These are phyloP conservation scores for Hirtodrosophila cameraria DNA, from an alignment of 2,888 invertebrate genomes.

Conservation along the genomic window DNA sequence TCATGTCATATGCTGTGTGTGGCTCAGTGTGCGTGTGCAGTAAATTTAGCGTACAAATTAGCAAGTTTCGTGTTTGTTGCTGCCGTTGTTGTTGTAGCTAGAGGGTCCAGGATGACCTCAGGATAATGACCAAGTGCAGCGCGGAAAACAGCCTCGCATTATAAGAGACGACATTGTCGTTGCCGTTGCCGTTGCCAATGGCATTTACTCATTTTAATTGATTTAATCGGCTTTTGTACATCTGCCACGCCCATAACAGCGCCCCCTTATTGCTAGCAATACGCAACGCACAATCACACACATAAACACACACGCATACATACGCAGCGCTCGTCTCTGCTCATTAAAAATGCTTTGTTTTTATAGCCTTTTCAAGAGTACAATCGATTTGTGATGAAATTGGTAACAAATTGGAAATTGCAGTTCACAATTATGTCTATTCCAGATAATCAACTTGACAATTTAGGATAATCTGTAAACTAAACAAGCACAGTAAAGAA, in stretches of 20 bases:
- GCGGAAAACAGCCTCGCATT: slow-evolving; percentile 55
- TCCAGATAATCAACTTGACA: too few relatives aligned
- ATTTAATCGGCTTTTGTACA: slow-evolving; percentile 70
- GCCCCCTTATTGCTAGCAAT: not conserved
- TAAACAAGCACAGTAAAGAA: too few relatives aligned
- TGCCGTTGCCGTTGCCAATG: slow-evolving; percentile 47
- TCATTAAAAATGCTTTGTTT: slow-evolving; percentile 68
- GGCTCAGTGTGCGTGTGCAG: slow-evolving; percentile 5
- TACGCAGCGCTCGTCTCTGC: slow-evolving; percentile 20
- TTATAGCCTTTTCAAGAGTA: too few relatives aligned
- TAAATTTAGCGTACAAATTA: slow-evolving; percentile 58
- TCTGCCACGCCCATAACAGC: slow-evolving; percentile 8
- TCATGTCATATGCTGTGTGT: not conserved
- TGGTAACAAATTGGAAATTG: too few relatives aligned
- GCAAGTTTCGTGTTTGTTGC: too few relatives aligned
- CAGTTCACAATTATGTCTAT: too few relatives aligned
- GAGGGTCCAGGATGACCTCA: not conserved
- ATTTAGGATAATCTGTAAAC: too few relatives aligned
- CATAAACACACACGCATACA: slow-evolving; percentile 5
- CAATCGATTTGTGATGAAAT: too few relatives aligned
- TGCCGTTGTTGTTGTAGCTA: slow-evolving; percentile 33
- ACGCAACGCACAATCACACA: not conserved
- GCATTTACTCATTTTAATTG: slow-evolving; percentile 71
- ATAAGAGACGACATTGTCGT: slow-evolving; percentile 39
- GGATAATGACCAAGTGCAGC: slow-evolving; percentile 58